phyloP scores from a whole-genome alignment of 1,140 invertebrate species.

The Polypedilum vanderplanki region DNA sequence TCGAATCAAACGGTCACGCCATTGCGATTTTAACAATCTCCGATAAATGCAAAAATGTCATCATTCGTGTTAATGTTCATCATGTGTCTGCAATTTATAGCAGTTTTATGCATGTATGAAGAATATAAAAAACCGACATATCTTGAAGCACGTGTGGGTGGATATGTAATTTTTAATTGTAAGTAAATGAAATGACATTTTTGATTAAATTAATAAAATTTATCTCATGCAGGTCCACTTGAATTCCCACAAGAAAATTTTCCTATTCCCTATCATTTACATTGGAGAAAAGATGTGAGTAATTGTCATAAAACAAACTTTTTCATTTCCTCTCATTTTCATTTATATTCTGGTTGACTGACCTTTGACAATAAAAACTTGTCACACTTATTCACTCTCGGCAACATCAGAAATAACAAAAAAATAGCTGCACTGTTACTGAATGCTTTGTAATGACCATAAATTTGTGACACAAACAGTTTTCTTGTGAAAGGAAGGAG shows the following conservation, averaged over 20 bases:
- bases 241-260: slow-evolving; percentile 76
- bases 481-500: too few relatives aligned
- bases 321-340: too few relatives aligned
- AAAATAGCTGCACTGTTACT: too few relatives aligned
- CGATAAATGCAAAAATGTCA: slow-evolving; percentile 10
- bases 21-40: background rate
- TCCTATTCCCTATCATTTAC: slow-evolving; percentile 79
- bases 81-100: slow-evolving; percentile 33
- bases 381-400: too few relatives aligned
- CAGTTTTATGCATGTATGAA: slow-evolving; percentile 41
- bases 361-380: too few relatives aligned
- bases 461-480: too few relatives aligned
- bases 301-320: background rate
- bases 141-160: slow-evolving; percentile 73
- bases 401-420: too few relatives aligned
- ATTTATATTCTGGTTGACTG: too few relatives aligned
- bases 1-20: background rate
- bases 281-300: slow-evolving; percentile 87
- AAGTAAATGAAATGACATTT: background rate
- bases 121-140: slow-evolving; percentile 55
- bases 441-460: too few relatives aligned
- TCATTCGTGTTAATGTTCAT: slow-evolving; percentile 31
- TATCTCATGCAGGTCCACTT: slow-evolving; percentile 48
- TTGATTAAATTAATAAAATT: background rate
- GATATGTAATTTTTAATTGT: slow-evolving; percentile 81